Conservation (phyloP, 2,113 vertebrate species). For the Peromyscus maniculatus region DNA sequence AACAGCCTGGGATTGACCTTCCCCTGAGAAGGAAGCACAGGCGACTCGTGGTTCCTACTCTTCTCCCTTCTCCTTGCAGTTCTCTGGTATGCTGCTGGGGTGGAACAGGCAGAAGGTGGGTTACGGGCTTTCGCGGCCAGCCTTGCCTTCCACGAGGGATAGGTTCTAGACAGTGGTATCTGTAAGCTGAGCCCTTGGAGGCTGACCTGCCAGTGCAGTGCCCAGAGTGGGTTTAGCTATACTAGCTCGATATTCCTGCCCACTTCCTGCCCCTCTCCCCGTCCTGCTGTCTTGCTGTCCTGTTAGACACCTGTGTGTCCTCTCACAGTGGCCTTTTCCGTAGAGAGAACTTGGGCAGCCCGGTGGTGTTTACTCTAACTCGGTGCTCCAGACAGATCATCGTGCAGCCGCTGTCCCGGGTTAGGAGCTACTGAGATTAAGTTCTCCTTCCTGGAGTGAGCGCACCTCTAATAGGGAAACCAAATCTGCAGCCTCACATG, state of each 20-base stretch:
- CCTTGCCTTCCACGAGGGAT: neutral
- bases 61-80: neutral
- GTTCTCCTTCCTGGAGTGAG: neutral
- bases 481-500: neutral
- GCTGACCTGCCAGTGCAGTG: neutral
- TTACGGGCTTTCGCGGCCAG: neutral
- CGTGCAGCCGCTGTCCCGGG: rapidly evolving
- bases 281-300: neutral
- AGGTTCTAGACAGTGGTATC: neutral
- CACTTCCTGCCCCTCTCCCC: neutral
- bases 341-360: neutral
- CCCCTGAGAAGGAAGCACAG: neutral
- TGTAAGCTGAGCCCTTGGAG: neutral
- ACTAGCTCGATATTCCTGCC: neutral
- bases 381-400: neutral
- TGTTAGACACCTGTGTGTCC: neutral
- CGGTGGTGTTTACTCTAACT: rapidly evolving
- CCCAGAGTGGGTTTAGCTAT: neutral
- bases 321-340: neutral
- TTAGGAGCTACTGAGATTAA: neutral
- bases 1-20: neutral
- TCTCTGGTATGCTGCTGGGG: no score
- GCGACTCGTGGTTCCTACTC: neutral
- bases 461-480: neutral
- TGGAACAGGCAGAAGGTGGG: neutral